Base-by-base conservation (phyloP, 92 coral and sea anemone genomes). In the Zoanthus sansibaricus region DNA sequence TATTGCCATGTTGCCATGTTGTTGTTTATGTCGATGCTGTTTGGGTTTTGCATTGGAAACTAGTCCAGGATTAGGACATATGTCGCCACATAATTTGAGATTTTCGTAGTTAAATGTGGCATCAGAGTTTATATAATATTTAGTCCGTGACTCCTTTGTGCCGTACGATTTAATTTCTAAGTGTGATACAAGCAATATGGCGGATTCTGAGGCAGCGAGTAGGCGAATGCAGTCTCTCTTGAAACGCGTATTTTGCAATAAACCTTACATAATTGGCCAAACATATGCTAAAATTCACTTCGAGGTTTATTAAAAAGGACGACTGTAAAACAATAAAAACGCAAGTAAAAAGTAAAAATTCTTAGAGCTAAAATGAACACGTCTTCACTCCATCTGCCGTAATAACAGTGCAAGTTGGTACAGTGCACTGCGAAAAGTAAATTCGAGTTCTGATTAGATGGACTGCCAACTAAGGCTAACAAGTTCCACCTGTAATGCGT, bases 1-100 rank as follows among this genome's bases (percentile, higher is more conserved):
- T 66, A 16, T 66, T 66, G 10, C 71, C 71, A 32, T 66, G 71
- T 66, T 66, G 10, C 71, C 71, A 32, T 66, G 71, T 16, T 66
- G 71, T 66, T 1, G 71, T 66, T 25, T 25, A 25, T 0, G 25
- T 25, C 25, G 25, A 25, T 25, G 25, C 25, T 0, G 25, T 25
- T 25, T 66, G 71, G 71, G 71, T 18, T 32, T 66, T 66, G 71
- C 71, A 66, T 66, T 66, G 71, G 71, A 18, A 66, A 66, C n/a
- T 66, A 32, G 71, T 66, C 71, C 71, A 66, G 71, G 71, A 66
- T 66, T 66, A 16, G 25, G 25, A 25, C 25, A 25, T 25, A 25
- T 25, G 25, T 25, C 25, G 25, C 25, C 25, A 25, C 25, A 66
- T 66, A 66, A 5, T 66, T 66, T 66, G 37, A 66, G 71, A 66